Conservation (phyloP, 1,140 invertebrate species). For the Mercenaria mercenaria region DNA sequence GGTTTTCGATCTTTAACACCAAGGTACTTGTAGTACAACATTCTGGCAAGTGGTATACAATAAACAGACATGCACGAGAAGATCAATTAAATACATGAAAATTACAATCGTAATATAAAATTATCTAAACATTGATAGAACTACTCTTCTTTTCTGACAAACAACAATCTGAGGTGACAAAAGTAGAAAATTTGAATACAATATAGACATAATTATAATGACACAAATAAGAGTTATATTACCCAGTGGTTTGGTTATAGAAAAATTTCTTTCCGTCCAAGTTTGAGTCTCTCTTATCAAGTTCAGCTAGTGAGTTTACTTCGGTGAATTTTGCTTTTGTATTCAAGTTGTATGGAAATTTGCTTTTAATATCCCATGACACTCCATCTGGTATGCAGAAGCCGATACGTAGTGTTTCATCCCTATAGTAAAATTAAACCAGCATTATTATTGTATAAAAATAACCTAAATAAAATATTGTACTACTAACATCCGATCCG, state of each 20-base stretch:
- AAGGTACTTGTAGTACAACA: constrained; percentile 38
- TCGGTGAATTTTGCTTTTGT: background rate
- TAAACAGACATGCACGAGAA: background rate
- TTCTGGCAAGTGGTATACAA: too few species aligned
- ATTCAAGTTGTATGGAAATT: background rate
- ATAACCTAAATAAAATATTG: too few species aligned
- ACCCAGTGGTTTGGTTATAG: background rate
- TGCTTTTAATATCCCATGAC: background rate
- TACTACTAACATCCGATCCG: too few species aligned
- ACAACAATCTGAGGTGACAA: too few species aligned
- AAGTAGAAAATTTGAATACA: too few species aligned
- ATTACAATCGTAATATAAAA: background rate
- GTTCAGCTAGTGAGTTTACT: background rate
- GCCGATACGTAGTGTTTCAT: background rate
- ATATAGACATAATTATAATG: too few species aligned
- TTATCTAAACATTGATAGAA: background rate
- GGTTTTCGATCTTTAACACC: background rate
- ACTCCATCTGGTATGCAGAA: background rate
- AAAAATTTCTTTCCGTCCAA: constrained; percentile 2
- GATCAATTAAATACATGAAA: background rate
- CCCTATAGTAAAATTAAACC: background rate
- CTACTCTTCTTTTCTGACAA: too few species aligned
- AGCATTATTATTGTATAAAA: too few species aligned
- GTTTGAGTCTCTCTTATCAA: background rate
- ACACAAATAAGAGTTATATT: too few species aligned